Percentiles rank a stretch among this genome's conserved stretches.
These are phyloP conservation scores for Erinaceus europaeus DNA, from an alignment of 2,113 vertebrate species.

Conservation along the genomic window DNA sequence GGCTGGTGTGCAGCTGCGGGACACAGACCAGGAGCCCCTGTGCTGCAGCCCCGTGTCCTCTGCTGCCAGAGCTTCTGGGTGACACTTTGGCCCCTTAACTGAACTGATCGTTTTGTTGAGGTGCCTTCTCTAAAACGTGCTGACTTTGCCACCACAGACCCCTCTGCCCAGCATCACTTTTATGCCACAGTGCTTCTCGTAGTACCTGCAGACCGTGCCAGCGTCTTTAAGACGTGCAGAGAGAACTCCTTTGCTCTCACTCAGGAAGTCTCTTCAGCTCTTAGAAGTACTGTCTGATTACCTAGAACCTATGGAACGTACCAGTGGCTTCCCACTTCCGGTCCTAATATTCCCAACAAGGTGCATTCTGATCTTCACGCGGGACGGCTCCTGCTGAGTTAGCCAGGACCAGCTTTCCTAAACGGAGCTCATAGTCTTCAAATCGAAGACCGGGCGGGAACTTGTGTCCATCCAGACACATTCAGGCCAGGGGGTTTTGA, in stretches of 20 bases:
- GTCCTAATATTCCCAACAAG: not conserved
- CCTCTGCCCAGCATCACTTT: not conserved
- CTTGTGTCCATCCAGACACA: not conserved
- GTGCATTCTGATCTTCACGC: not conserved
- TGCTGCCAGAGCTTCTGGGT: too few species aligned
- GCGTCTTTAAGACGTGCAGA: conserved; percentile 27
- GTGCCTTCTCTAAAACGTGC: conserved; percentile 12
- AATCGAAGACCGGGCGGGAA: too few species aligned
- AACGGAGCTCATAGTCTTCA: too few species aligned
- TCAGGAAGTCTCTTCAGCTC: not conserved
- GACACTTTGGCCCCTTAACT: not conserved
- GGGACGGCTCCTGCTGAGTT: too few species aligned
- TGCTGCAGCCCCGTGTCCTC: not conserved
- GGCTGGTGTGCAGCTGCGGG: not conserved
- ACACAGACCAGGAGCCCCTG: not conserved
- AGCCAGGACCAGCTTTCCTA: too few species aligned
- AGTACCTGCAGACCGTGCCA: not conserved
- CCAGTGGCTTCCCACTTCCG: conserved; percentile 11
- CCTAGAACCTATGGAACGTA: not conserved
- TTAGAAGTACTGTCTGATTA: conserved; percentile 29
- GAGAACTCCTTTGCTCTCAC: conserved; percentile 1
- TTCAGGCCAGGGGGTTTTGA: not conserved
- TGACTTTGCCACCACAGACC: not conserved
- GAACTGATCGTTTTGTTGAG: not conserved
- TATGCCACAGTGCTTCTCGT: not conserved